Evolutionary conservation across 2,797 vertebrate genomes (phyloP).

Genomic region (Epinephelus malabaricus): DNA sequence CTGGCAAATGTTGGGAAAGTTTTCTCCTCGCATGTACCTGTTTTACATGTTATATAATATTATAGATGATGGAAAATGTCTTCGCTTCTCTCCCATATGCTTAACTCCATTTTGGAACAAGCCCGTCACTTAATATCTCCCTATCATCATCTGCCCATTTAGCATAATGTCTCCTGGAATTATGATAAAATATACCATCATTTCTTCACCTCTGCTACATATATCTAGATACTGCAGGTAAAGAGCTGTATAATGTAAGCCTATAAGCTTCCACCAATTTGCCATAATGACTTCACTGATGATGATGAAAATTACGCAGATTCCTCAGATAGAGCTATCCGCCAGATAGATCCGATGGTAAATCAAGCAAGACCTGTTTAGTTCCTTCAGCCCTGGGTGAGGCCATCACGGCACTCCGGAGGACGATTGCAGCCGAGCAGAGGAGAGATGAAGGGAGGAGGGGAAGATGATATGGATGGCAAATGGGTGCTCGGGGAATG

Average conservation of each 20-base stretch:
- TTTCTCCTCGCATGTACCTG: not conserved
- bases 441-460: conserved; percentile 43
- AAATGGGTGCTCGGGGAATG: conserved; percentile 61
- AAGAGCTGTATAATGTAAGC: conserved; percentile 59
- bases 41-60: conserved; percentile 13
- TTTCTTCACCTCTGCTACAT: conserved; percentile 56
- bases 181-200: conserved; percentile 59
- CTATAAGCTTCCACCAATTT: conserved; percentile 71
- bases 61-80: conserved; percentile 19
- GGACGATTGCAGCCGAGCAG: conserved; percentile 67
- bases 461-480: conserved; percentile 48
- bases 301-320: conserved; percentile 73
- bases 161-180: conserved; percentile 67
- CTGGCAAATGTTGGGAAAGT: not conserved
- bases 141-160: conserved; percentile 61
- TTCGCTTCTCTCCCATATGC: conserved; percentile 43
- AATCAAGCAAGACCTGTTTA: conserved; percentile 67
- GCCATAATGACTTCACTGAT: conserved; percentile 71
- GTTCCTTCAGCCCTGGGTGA: conserved; percentile 51
- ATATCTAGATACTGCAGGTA: conserved; percentile 50
- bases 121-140: conserved; percentile 35
- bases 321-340: conserved; percentile 49
- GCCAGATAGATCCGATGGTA: conserved; percentile 50
- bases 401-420: conserved; percentile 61
- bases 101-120: conserved; percentile 43